Conservation (phyloP, 2,113 vertebrate species). For the Tachycineta bicolor region DNA sequence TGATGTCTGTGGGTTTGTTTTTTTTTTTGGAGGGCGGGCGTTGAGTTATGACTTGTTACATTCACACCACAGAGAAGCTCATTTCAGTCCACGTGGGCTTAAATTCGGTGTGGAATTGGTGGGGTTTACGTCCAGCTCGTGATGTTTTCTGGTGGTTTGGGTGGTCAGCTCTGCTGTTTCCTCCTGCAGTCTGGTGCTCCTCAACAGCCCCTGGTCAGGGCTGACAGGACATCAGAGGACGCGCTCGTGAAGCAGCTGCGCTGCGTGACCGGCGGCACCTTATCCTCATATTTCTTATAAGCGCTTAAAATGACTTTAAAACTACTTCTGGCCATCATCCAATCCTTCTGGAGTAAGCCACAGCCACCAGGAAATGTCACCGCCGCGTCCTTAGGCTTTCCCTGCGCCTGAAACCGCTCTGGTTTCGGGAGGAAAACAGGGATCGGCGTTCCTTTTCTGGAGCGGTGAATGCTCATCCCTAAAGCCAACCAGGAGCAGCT, state of each 20-base stretch:
- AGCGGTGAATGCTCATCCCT: background rate
- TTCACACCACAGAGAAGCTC: background rate
- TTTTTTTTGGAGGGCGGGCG: no score
- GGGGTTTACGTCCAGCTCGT: background rate
- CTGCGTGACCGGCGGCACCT: background rate
- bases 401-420: background rate
- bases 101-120: background rate
- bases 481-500: background rate
- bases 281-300: background rate
- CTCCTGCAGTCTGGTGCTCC: background rate
- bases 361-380: background rate
- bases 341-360: background rate
- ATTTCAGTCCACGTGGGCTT: background rate
- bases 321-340: background rate
- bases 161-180: background rate
- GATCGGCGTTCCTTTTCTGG: background rate
- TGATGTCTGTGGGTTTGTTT: accelerated
- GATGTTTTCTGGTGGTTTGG: background rate
- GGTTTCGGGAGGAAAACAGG: background rate
- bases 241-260: accelerated
- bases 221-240: background rate
- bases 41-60: accelerated
- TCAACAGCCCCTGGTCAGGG: background rate
- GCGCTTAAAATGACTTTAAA: background rate
- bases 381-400: background rate